These are phyloP conservation scores for Heliocidaris erythrogramma DNA, from an alignment of 35 echinoderm and acorn worm species.

Conservation along the genomic window DNA sequence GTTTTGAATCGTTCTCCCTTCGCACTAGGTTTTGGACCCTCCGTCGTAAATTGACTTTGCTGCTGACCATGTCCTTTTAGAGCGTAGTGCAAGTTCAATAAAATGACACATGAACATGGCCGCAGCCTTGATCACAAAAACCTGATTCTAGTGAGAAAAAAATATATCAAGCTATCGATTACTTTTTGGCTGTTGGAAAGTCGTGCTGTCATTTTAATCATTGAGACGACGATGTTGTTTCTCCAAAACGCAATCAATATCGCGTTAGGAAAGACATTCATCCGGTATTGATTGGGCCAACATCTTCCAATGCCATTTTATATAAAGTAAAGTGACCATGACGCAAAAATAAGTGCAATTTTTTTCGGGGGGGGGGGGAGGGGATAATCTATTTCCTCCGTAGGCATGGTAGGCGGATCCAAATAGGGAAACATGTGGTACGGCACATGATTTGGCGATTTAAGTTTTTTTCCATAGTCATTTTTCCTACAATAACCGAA, in stretches of 20 bases:
- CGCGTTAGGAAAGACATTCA: background rate
- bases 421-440: too few relatives aligned
- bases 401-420: too few relatives aligned
- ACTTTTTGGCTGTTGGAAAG: background rate
- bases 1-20: too few relatives aligned
- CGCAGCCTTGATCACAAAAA: background rate
- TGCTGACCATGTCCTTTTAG: background rate
- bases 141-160: background rate
- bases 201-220: background rate
- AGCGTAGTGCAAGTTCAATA: background rate
- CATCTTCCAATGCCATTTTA: background rate
- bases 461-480: too few relatives aligned
- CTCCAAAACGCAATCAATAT: background rate
- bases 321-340: background rate
- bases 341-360: background rate
- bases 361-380: background rate
- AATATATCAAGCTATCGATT: background rate
- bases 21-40: background rate
- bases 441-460: too few relatives aligned
- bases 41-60: background rate
- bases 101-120: background rate
- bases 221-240: background rate
- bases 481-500: too few relatives aligned
- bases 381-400: too few relatives aligned
- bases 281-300: background rate